Evolutionary conservation across 2,797 vertebrate genomes (phyloP), one percentile per base, ranked within the genome.

Genomic region (Rhinatrema bivittatum): DNA sequence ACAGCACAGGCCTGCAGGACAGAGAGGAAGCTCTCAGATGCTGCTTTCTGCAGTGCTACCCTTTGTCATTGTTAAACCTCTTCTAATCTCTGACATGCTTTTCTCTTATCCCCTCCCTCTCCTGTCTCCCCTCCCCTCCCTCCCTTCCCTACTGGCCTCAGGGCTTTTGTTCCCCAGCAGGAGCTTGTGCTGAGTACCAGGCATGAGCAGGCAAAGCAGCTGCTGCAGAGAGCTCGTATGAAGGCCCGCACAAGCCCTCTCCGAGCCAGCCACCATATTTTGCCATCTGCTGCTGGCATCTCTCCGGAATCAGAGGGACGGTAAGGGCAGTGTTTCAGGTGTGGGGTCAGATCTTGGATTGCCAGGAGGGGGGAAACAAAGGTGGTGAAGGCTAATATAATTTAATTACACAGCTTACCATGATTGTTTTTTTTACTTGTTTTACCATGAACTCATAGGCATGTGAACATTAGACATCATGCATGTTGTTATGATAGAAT

Each of bases 121-220:
- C 80, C 76, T 59, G n/a, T 49, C 56, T 53, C 59, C 70, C 33
- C 66, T 9, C 67, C 30, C 25, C n/a, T 30, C 34, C 50, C 5
- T 28, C 64, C 53, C 62, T 62, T 16, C 49, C 68, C 68, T 64
- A 21, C 48, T 61, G 46, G 29, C 50, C 4, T 23, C 72, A 94
- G 93, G 74, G 77, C 75, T 38, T 77, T 72, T 74, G 72, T 79
- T 39, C 54, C 63, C 11, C 45, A 47, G 21, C 82, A 56, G 16
- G 87, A 90, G 38, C 78, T 89, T 1, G 60, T 70, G 51, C 75
- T 86, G 68, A 96, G 90, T 51, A 83, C 89, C 9, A 82, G 88
- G 62, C 90, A 90, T 10, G 88, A 96, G 67, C 85, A 94, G 61
- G 90, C 88, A 65, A 94, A 89, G 70, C 88, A 81, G 53, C 85